A percentile compares a stretch with the other conserved stretches of the same genome.
Conservation (phyloP, 2,797 vertebrate genomes). For the Glossophaga mutica region DNA sequence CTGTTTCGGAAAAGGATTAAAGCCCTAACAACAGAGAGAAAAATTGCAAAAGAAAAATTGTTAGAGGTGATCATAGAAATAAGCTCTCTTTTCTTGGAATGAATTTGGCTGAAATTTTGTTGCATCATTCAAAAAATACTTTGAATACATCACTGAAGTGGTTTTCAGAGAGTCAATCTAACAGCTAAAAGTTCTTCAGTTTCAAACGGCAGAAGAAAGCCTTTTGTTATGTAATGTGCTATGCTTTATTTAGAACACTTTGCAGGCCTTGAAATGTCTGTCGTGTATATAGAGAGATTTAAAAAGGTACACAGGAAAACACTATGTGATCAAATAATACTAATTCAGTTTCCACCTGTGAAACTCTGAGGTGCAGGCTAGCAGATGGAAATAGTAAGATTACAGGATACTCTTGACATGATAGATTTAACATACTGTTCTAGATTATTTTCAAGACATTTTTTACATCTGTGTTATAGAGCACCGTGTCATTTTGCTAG, state of each 20-base stretch:
- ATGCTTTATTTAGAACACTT: constrained; percentile 30
- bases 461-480: background rate
- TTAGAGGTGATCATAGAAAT: constrained; percentile 57
- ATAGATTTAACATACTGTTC: background rate
- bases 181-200: constrained; percentile 32
- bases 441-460: background rate
- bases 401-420: background rate
- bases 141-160: constrained; percentile 53
- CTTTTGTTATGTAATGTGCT: constrained; percentile 37
- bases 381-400: background rate
- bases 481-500: background rate
- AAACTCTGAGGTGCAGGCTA: background rate
- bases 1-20: constrained; percentile 58
- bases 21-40: constrained; percentile 40
- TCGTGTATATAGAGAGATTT: background rate
- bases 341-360: background rate
- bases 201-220: constrained; percentile 35
- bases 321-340: background rate
- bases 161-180: constrained; percentile 46
- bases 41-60: constrained; percentile 53
- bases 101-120: constrained; percentile 60
- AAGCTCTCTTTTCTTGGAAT: constrained; percentile 30
- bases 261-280: background rate
- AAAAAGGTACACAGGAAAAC: background rate
- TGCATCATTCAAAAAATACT: constrained; percentile 54